Percentiles rank a stretch among this genome's conserved stretches.
Evolutionary conservation across 2,797 vertebrate species (phyloP).

Genomic region (Microctenopoma steveboyesi): DNA sequence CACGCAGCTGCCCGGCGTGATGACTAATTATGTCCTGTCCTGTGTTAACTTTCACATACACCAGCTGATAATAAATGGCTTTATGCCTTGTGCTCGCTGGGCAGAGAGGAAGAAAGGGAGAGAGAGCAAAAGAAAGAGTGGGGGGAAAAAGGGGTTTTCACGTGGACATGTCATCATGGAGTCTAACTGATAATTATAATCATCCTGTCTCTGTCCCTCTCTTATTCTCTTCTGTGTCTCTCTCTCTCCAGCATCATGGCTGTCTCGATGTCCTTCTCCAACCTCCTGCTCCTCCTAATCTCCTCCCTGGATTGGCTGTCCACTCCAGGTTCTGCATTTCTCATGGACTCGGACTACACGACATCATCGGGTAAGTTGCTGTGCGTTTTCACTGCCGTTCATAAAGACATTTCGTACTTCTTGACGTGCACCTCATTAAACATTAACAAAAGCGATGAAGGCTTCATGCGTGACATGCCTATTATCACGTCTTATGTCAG

Average conservation of each 20-base stretch:
- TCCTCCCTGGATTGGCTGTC: conserved; percentile 65
- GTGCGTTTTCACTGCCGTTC: background rate
- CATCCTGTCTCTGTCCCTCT: conserved; percentile 29
- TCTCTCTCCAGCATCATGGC: conserved; percentile 67
- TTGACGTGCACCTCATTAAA: conserved; percentile 53
- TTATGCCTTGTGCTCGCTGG: conserved; percentile 38
- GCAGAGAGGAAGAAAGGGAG: conserved; percentile 30
- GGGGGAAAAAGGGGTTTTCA: conserved; percentile 36
- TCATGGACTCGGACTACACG: conserved; percentile 35
- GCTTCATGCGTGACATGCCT: conserved; percentile 42
- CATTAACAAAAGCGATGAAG: conserved; percentile 66
- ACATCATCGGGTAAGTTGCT: conserved; percentile 67
- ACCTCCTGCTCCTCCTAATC: conserved; percentile 62
- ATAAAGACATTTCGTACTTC: conserved; percentile 22
- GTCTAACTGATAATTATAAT: conserved; percentile 63
- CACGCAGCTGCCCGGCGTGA: conserved; percentile 22
- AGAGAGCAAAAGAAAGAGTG: conserved; percentile 11
- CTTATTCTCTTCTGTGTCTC: conserved; percentile 43
- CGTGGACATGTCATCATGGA: conserved; percentile 56
- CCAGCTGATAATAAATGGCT: conserved; percentile 66
- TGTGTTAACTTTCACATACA: conserved; percentile 58
- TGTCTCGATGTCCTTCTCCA: conserved; percentile 35
- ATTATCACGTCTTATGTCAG: conserved; percentile 73
- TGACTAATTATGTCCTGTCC: conserved; percentile 58
- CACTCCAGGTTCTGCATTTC: conserved; percentile 60